Evolutionary conservation across 2,113 vertebrate genomes (phyloP), one percentile per base, ranked within the genome.

Genomic region (Dromas ardeola): DNA sequence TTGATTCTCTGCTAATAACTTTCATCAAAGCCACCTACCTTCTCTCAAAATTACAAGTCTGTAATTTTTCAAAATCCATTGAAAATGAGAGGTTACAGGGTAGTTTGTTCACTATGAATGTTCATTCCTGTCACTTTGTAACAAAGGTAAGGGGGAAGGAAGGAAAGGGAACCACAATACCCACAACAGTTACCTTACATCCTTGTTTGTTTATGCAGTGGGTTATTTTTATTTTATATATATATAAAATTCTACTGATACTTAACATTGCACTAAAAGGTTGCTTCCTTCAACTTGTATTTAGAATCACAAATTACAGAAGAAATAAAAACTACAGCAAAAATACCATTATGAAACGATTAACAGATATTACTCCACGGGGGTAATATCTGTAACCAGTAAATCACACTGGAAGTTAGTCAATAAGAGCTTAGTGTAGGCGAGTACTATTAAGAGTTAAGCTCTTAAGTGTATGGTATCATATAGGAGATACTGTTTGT

Each of bases 191-290:
- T 88, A 82, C 91, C 95, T 98, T 96, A 96, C 95, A 97, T 97
- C 96, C 96, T 79, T 96, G 69, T 80, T 91, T 82, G 65, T 93
- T 96, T 97, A 92, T 96, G 82, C 83, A 93, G 86, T 96, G 92
- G 77, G 49, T 78, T 94, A 73, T 91, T 76, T 92, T 90, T 91
- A 65, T 88, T 93, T 76, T 74, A 81, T 77, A 67, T 70, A 66
- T 70, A 73, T 53, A 52, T 55, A 92, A 86, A 88, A 88, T 88
- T 96, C 92, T 97, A 89, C 92, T 95, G 80, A 89, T 95, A 77
- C 71, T 91, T 98, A 97, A 97, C 52, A 65, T 96, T 98, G 93
- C 90, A 97, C 96, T 98, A 98, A 96, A 95, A 91, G 66, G 56
- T 90, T 94, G 53, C 82, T 97, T 97, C 95, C 81, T 93, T 92